Evolutionary conservation across 2,113 vertebrate genomes (phyloP).

Genomic region (Callipepla californica): DNA sequence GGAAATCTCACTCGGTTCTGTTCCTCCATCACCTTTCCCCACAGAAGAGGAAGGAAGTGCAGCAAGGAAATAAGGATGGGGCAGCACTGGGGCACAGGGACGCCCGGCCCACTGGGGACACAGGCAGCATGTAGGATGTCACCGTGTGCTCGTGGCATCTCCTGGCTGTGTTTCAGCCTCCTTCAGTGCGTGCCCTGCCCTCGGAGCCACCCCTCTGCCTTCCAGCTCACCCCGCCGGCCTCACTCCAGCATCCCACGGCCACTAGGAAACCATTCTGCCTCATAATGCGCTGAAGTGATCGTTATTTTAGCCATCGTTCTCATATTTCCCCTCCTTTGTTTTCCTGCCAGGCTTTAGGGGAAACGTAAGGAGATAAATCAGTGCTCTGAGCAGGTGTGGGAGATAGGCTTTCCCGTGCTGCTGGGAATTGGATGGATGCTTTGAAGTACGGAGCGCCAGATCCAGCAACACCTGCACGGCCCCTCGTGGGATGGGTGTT

Average conservation of each 20-base stretch:
- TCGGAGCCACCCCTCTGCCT: not conserved
- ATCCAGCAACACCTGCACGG: not conserved
- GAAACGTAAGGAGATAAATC: slow-evolving; percentile 46
- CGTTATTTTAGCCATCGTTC: slow-evolving; percentile 20
- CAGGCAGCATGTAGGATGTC: not conserved
- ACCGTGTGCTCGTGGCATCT: not conserved
- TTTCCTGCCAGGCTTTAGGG: slow-evolving; percentile 56
- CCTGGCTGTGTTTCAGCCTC: not conserved
- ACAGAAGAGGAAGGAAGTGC: not conserved
- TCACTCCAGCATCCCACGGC: slow-evolving; percentile 38
- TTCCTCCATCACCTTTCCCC: not conserved
- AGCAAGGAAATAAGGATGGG: not conserved
- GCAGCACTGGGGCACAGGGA: not conserved
- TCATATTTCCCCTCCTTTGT: slow-evolving; percentile 60
- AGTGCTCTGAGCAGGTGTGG: slow-evolving; percentile 21
- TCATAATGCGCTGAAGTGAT: slow-evolving; percentile 34
- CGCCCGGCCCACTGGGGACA: not conserved
- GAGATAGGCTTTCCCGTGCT: not conserved
- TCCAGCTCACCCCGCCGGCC: not conserved
- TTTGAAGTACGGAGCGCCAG: not conserved
- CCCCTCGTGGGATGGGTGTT: not conserved
- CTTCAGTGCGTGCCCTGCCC: not conserved
- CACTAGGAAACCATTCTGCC: slow-evolving; percentile 43
- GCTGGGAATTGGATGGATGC: not conserved
- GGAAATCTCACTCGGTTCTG: not conserved